phyloP scores from a whole-genome alignment of 2,113 vertebrate species.

The Orientallactaga bullata region DNA sequence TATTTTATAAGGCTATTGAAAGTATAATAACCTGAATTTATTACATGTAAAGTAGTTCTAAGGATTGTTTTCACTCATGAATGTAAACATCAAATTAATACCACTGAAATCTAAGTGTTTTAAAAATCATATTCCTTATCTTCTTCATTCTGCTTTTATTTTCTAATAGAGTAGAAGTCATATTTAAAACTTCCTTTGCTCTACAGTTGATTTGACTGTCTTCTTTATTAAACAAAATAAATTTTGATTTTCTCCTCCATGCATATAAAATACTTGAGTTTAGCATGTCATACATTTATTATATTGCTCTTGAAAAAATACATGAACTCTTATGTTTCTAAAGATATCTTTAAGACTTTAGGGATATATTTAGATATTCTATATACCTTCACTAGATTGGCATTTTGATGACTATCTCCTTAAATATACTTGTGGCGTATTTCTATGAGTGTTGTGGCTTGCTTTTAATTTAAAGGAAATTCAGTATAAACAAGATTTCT shows the following conservation, averaged over 20 bases:
- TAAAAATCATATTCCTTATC: conserved; percentile 39
- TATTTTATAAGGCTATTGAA: conserved; percentile 54
- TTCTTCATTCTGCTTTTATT: not conserved
- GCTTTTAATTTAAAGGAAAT: conserved; percentile 40
- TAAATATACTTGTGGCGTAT: not conserved
- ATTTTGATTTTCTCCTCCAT: not conserved
- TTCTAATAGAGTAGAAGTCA: not conserved
- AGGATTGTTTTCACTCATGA: not conserved
- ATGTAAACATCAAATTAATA: conserved; percentile 33
- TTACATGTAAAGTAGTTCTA: not conserved
- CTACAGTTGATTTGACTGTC: not conserved
- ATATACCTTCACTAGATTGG: not conserved
- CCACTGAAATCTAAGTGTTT: conserved; percentile 27
- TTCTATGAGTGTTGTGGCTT: not conserved
- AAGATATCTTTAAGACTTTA: not conserved
- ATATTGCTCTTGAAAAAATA: not conserved
- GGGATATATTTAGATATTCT: not conserved
- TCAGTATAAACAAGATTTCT: not conserved
- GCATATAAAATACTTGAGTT: not conserved
- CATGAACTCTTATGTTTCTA: not conserved
- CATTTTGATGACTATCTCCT: not conserved
- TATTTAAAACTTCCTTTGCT: conserved; percentile 30
- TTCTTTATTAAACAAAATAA: conserved; percentile 37
- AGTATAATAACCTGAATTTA: not conserved
- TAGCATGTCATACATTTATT: not conserved